Base-by-base conservation (phyloP, 2,888 invertebrate genomes). In the Strigamia crassipes region DNA sequence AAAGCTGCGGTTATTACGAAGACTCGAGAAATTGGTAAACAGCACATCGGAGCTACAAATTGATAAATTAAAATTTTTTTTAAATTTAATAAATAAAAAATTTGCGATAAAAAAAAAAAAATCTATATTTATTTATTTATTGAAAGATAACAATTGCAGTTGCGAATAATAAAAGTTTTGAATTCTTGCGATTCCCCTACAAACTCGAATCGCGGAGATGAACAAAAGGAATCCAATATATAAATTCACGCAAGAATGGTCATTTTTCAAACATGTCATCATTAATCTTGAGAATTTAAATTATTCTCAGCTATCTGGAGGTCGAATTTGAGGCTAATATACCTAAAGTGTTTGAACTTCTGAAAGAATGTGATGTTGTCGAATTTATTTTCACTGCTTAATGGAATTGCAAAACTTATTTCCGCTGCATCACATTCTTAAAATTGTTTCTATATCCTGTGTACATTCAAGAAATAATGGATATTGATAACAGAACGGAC, bases 151-250 rank as follows among this genome's bases (percentile, higher is more conserved):
- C 15, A 10, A 73, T 73, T 27, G 27, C 23, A 31, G 66, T 15
- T 27, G 13, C 27, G 13, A 66, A 66, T 66, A 66, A 66, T 51
- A 18, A 18, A 18, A 56, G 18, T 73, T 27, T 27, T 31, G 31
- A 73, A 73, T 73, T 73, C 73, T 73, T 73, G 73, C 31, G 73
- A 73, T 73, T 73, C 73, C 73, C 73, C 27, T 27, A 27, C 27
- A 73, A 73, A 31, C 31, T 73, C 73, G 31, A 73, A 73, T 73
- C 73, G 73, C 73, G 6, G 73, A 31, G 31, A 27, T 73, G 73
- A 73, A 73, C 73, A 73, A 73, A 73, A 73, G 73, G 73, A 73
- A 73, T 73, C 73, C 73, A 73, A 73, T 73, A 73, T 73, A 73
- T 73, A 31, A 73, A 73, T 73, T 73, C 31, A 73, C 73, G 73